A percentile compares a stretch with the other conserved stretches of the same genome.
Conservation (phyloP, 2,888 invertebrate species). For the Drosophila lacicola region DNA sequence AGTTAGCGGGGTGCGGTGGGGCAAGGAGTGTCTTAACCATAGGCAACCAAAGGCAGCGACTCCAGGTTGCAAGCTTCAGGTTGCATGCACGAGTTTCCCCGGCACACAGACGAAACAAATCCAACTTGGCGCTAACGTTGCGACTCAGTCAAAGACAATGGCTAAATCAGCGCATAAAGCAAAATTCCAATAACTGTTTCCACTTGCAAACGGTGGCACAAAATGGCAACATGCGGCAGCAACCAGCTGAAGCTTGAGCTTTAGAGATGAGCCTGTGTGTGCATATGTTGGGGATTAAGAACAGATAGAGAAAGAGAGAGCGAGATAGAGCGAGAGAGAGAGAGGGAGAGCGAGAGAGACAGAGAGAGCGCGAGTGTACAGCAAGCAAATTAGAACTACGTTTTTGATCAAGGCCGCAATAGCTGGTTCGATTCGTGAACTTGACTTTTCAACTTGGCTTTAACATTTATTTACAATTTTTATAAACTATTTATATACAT, state of each 20-base stretch:
- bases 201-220: conserved; percentile 34
- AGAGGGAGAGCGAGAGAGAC: background rate
- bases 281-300: background rate
- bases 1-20: conserved; percentile 7
- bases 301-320: background rate
- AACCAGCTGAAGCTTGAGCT: conserved; percentile 2
- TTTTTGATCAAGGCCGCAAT: no score
- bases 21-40: conserved; percentile 11
- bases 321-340: background rate
- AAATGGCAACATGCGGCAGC: conserved; percentile 11
- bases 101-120: conserved; percentile 7
- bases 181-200: conserved; percentile 52
- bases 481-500: no score
- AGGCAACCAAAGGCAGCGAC: conserved; percentile 25
- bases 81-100: conserved; percentile 34
- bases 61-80: conserved; percentile 36
- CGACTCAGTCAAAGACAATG: conserved; percentile 54
- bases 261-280: conserved; percentile 27
- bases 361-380: no score
- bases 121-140: conserved; percentile 2
- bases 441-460: no score
- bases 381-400: no score
- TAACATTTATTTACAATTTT: no score
- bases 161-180: conserved; percentile 51
- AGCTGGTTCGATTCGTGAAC: no score